Evolutionary conservation across 2,888 invertebrate species (phyloP), one percentile per base, ranked within the genome.

Genomic region (Nephrocerus scutellatus): DNA sequence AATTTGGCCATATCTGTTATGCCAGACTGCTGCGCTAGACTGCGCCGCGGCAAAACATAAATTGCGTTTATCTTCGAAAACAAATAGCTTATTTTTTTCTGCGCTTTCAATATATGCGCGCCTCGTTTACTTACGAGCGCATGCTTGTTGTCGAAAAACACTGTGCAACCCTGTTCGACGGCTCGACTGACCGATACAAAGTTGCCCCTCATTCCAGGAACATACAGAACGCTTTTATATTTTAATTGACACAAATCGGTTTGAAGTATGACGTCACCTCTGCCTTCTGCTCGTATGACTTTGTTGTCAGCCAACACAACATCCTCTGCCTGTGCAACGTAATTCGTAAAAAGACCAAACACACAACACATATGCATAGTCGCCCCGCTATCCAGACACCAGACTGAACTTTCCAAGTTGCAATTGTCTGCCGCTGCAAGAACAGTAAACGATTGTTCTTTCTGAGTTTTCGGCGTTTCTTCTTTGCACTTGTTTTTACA

Each of bases 321-420:
- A 5, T 36, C 30, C 13, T 37, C 41, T 24, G 23, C 21, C 24
- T 36, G 32, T 32, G 16, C 13, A 20, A 31, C 29, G 5, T 14
- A 41, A 20, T 29, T 33, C 28, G 26, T 20, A 29, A 34, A 25
- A 9, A 31, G 16, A 2, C 15, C 10, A 20, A 24, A 18, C 15
- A 32, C 29, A 12, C 35, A 32, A 30, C 37, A 42, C 38, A 42
- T 42, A 30, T 41, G 41, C 9, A 8, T 25, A n/a, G 37, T 36
- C 23, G 32, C 37, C 23, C 42, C 38, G 26, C 42, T 39, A 23
- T 39, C 42, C 22, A 36, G 29, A 7, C 39, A 39, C 26, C 39
- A 35, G 16, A 32, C 28, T 9, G 34, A 31, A 10, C n/a, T 24
- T 31, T 36, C 24, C 12, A 30, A 16, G 24, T 36, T 9, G 10